phyloP scores from a whole-genome alignment of 1,140 invertebrate species.

The Rhynchophorus ferrugineus region DNA sequence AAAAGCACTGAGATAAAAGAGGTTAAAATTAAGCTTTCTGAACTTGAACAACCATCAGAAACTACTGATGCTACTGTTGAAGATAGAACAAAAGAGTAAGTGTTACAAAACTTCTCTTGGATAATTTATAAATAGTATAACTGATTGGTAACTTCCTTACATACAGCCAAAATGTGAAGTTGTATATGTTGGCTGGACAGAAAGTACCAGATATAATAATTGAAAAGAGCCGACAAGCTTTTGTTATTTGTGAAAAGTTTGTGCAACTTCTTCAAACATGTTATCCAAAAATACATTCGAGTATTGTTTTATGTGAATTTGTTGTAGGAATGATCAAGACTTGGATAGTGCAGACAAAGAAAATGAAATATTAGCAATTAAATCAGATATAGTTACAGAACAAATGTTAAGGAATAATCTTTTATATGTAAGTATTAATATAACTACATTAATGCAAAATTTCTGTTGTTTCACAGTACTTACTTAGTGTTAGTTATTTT shows the following conservation, averaged over 20 bases:
- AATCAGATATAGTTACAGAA: conserved; percentile 24
- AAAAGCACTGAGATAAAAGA: too few species aligned
- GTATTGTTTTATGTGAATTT: not conserved
- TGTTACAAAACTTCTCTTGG: too few species aligned
- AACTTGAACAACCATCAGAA: too few species aligned
- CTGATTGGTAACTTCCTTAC: conserved; percentile 1
- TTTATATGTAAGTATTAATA: conserved; percentile 30
- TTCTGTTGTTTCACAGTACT: too few species aligned
- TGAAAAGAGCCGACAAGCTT: conserved; percentile 19
- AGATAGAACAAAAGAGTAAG: not conserved
- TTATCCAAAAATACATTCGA: too few species aligned
- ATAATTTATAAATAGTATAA: too few species aligned
- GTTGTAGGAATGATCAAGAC: not conserved
- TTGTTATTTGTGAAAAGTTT: conserved; percentile 6
- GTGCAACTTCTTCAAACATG: conserved; percentile 19
- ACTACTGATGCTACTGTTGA: too few species aligned
- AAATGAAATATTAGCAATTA: conserved; percentile 1
- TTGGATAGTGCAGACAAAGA: not conserved
- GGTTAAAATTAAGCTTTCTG: too few species aligned
- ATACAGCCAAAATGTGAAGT: conserved; percentile 5
- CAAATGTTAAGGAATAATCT: conserved; percentile 26
- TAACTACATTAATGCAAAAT: too few species aligned
- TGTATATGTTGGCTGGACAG: not conserved
- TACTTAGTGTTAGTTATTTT: too few species aligned
- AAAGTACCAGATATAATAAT: not conserved